Base-by-base conservation (phyloP, 2,888 invertebrate species). In the Pocota personata region DNA sequence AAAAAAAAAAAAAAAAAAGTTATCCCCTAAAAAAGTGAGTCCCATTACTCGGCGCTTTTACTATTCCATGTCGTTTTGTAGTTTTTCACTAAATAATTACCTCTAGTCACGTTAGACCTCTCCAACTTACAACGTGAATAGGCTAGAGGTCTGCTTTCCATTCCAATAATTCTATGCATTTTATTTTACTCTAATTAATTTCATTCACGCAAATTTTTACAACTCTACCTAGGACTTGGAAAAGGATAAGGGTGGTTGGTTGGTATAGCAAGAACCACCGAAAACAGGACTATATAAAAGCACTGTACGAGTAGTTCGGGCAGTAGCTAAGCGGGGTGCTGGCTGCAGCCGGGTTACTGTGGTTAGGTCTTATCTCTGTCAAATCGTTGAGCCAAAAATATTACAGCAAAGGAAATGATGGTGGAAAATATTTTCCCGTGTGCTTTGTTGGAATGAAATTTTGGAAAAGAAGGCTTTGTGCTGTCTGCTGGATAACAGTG, bases 121-220 rank as follows among this genome's bases (percentile, higher is more conserved):
- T 48, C 37, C 64, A n/a, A 37, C 69, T 40, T 46, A 19, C 12
- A 30, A 32, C 12, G 8, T 1, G n/a, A 40, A 64, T 37, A 48
- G 48, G 48, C n/a, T n/a, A 32, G 32, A 12, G 24, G 12, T 19
- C 64, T 21, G 19, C 35, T 37, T 46, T 57, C 35, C 43, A 21
- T 66, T 5, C 67, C 67, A 67, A 35, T 8, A 10, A 16, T 35
- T 46, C 50, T 57, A 48, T 71, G 78, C 78, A 79, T 79, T 79
- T 72, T 64, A 32, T 69, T 82, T 69, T 46, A 58, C 69, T 82
- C 82, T 82, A 83, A 83, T 78, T 78, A 83, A 78, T 78, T 83
- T 78, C 72, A 78, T 83, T 73, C 83, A 83, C 83, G 83, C 83
- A 78, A 83, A 78, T 83, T 83, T n/a, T 83, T 72, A 69, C 35